Conservation (phyloP, 2,888 invertebrate species). For the Harmothoe impar region DNA sequence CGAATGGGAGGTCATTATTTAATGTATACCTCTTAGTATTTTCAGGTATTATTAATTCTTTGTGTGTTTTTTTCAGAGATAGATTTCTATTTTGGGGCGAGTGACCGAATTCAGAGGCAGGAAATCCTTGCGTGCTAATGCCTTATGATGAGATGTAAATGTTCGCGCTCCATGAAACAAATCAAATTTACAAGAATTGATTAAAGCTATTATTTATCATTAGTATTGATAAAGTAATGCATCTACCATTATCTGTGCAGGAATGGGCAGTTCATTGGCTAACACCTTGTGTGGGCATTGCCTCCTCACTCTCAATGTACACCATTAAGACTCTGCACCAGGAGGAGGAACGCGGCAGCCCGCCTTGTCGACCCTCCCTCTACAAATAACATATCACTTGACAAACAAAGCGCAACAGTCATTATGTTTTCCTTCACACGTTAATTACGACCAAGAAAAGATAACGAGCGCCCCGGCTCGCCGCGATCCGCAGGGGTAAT, state of each 20-base stretch:
- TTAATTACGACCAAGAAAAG: slow-evolving; percentile 48
- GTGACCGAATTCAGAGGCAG: too few relatives aligned
- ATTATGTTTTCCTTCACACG: slow-evolving; percentile 56
- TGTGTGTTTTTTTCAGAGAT: too few relatives aligned
- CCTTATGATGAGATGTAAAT: too few relatives aligned
- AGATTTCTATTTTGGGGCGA: too few relatives aligned
- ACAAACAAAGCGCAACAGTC: slow-evolving; percentile 57
- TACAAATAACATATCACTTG: slow-evolving; percentile 56
- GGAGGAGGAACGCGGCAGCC: neutral
- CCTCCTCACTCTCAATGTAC: slow-evolving; percentile 34
- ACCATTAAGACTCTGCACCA: neutral
- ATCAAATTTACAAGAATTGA: neutral
- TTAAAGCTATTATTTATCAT: neutral
- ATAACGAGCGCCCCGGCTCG: slow-evolving; percentile 25
- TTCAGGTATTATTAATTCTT: too few relatives aligned
- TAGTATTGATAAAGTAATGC: slow-evolving; percentile 4
- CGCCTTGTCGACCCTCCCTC: slow-evolving; percentile 49
- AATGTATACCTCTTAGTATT: too few relatives aligned
- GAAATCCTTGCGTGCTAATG: too few relatives aligned
- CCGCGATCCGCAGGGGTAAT: slow-evolving; percentile 14
- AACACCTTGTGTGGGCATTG: neutral
- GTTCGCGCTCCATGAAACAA: too few relatives aligned
- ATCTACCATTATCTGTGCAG: neutral
- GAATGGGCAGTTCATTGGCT: neutral
- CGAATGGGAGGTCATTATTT: too few relatives aligned